These are phyloP conservation scores for Tragelaphus imberbis DNA, from an alignment of 2,113 vertebrate species.

Conservation along the genomic window DNA sequence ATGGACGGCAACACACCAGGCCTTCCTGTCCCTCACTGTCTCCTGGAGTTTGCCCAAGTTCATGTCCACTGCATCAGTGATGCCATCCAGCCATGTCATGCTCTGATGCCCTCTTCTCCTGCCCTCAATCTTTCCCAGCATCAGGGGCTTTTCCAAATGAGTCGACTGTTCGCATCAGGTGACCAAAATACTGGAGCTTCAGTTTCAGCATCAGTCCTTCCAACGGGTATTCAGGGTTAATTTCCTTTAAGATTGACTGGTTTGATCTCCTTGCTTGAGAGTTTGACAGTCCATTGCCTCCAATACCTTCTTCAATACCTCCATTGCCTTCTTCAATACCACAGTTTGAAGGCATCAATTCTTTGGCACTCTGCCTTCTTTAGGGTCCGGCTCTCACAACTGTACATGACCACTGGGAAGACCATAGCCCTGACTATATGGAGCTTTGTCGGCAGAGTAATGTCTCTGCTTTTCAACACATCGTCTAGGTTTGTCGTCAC, in stretches of 20 bases:
- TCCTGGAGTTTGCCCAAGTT: not conserved
- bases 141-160: not conserved
- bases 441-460: not conserved
- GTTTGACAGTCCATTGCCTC: not conserved
- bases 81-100: not conserved
- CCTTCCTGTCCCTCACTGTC: not conserved
- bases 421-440: not conserved
- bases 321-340: not conserved
- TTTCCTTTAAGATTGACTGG: not conserved
- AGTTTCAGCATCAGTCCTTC: not conserved
- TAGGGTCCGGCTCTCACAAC: not conserved
- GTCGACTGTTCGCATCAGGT: not conserved
- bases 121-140: not conserved
- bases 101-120: not conserved
- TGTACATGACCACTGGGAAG: not conserved
- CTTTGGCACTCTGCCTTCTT: not conserved
- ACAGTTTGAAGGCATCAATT: not conserved
- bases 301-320: not conserved
- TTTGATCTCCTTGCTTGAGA: not conserved
- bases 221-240: not conserved
- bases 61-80: not conserved
- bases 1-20: not conserved
- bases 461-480: not conserved
- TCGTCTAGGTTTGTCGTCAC: not conserved
- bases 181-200: not conserved